Evolutionary conservation across 2,888 invertebrate species (phyloP).

Genomic region (Troides aeacus): DNA sequence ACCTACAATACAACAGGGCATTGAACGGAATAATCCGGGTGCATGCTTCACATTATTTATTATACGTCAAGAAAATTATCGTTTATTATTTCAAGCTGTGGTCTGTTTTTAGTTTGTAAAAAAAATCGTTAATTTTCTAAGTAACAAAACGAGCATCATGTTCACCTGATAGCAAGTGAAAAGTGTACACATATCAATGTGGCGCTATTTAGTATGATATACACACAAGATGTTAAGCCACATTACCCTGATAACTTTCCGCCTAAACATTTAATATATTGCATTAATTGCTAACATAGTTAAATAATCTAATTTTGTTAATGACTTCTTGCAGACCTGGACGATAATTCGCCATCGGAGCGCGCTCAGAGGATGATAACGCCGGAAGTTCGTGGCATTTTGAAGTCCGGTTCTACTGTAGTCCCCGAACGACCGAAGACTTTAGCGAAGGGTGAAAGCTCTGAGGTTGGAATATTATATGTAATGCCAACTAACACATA

Average conservation of each 20-base stretch:
- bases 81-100: not conserved
- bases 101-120: not conserved
- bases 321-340: slow-evolving; percentile 55
- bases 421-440: slow-evolving; percentile 64
- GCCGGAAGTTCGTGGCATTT: slow-evolving; percentile 76
- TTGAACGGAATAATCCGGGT: not conserved
- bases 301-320: not conserved
- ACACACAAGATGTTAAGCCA: no score
- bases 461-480: slow-evolving; percentile 59
- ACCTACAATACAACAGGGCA: not conserved
- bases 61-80: not conserved
- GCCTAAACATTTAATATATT: no score
- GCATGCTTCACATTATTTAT: not conserved
- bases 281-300: no score
- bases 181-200: no score
- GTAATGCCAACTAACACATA: not conserved
- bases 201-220: no score
- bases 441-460: slow-evolving; percentile 73
- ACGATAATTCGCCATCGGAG: slow-evolving; percentile 69
- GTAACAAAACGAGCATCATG: no score
- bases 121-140: no score
- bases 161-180: no score
- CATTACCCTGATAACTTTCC: no score
- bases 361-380: slow-evolving; percentile 79
- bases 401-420: slow-evolving; percentile 75